Conservation (phyloP, 2,888 invertebrate genomes). For the Amphipoea lucens region DNA sequence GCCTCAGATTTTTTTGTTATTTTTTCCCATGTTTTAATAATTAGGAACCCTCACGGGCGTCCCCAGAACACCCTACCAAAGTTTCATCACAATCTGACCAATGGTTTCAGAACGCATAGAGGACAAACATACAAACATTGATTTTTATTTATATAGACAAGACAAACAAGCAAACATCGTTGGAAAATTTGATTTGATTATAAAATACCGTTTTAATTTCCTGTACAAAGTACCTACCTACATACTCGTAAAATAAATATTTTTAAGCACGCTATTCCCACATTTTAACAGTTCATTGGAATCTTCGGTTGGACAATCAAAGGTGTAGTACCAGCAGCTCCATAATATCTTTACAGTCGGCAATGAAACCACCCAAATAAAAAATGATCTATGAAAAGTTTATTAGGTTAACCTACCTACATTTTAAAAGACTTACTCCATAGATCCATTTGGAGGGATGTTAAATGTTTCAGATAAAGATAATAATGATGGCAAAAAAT, state of each 20-base stretch:
- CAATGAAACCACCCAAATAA: constrained; percentile 36
- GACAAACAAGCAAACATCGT: constrained; percentile 4
- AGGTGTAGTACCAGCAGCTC: neutral
- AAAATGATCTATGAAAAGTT: constrained; percentile 16
- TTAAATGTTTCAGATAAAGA: neutral
- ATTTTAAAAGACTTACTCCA: constrained; percentile 28
- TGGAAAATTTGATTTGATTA: neutral
- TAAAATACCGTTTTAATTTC: constrained; percentile 37
- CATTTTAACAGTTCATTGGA: constrained; percentile 24
- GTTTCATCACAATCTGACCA: too few species aligned
- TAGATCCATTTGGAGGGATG: neutral
- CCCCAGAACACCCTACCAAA: too few species aligned
- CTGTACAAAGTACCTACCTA: neutral
- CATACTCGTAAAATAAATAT: neutral
- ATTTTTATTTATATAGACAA: neutral
- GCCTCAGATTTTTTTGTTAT: too few species aligned
- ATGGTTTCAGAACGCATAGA: too few species aligned
- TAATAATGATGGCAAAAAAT: neutral
- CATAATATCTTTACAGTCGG: constrained; percentile 37
- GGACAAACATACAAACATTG: too few species aligned
- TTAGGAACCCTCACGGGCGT: too few species aligned
- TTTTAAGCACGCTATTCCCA: constrained; percentile 13
- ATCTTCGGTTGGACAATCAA: constrained; percentile 24
- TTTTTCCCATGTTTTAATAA: too few species aligned
- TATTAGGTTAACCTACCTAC: neutral